Percentiles rank a stretch among this genome's conserved stretches.
These are phyloP conservation scores for Microcebus jonahi DNA, from an alignment of 2,113 vertebrate species.

Conservation along the genomic window DNA sequence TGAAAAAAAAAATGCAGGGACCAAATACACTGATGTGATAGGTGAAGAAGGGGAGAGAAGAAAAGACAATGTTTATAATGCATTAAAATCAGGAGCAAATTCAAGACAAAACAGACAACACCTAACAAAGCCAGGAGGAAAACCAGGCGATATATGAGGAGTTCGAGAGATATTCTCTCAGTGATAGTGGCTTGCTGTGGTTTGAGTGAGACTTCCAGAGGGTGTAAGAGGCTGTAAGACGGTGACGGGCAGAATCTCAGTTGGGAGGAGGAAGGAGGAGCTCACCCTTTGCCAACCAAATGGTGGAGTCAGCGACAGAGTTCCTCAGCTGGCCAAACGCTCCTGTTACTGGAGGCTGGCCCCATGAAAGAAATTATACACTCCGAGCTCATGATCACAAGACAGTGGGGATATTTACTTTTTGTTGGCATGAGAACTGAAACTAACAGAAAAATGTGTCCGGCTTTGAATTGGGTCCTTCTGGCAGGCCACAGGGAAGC, in stretches of 20 bases:
- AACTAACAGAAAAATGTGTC: constrained; percentile 74
- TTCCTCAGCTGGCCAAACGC: not conserved
- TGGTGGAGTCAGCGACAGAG: not conserved
- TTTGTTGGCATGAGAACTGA: constrained; percentile 58
- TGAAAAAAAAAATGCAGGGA: not conserved
- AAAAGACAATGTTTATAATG: not conserved
- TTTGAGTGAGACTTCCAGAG: not conserved
- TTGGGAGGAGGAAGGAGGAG: not conserved
- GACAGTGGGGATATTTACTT: constrained; percentile 61
- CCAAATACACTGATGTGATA: not conserved
- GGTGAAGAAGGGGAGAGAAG: not conserved
- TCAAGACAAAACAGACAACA: not conserved
- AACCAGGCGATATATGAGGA: not conserved
- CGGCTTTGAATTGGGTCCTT: constrained; percentile 43
- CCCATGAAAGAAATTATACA: not conserved
- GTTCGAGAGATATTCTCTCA: not conserved
- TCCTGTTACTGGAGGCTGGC: not conserved
- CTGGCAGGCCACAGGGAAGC: constrained; percentile 38
- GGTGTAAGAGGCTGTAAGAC: not conserved
- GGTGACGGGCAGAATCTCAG: not conserved
- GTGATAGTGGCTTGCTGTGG: not conserved
- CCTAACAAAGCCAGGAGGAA: not conserved
- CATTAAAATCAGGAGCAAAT: not conserved
- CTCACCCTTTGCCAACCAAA: not conserved
- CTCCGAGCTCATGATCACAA: not conserved